phyloP scores from a whole-genome alignment of 1,140 invertebrate genomes.

The Neodiprion lecontei region DNA sequence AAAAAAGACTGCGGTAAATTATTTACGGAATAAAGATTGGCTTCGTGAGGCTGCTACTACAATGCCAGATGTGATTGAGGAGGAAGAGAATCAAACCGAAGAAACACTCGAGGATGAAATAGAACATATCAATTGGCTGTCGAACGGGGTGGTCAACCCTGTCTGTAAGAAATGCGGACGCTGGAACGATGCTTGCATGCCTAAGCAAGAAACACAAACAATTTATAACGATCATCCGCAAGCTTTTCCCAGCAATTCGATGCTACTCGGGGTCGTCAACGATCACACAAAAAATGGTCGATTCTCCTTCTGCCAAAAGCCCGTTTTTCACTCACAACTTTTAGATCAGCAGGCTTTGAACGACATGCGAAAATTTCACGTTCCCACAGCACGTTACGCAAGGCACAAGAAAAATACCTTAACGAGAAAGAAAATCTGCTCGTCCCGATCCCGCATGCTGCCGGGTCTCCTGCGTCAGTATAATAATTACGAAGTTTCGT shows the following conservation, averaged over 20 bases:
- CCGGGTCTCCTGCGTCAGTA: not conserved
- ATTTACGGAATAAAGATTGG: no score
- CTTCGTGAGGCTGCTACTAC: no score
- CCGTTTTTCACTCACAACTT: not conserved
- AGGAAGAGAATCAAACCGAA: no score
- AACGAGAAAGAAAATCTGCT: not conserved
- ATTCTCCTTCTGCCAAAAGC: not conserved
- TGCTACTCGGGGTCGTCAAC: not conserved
- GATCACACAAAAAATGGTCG: not conserved
- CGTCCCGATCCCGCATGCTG: not conserved
- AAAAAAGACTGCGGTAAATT: no score
- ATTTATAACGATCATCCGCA: not conserved
- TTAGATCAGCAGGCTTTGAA: not conserved
- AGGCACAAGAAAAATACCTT: not conserved
- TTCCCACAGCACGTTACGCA: not conserved
- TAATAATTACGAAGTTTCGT: slow-evolving; percentile 3
- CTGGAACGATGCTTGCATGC: no score
- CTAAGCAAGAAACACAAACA: not conserved
- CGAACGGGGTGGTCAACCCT: no score
- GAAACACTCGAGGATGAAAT: no score
- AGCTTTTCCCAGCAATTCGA: not conserved
- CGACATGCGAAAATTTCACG: not conserved
- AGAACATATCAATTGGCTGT: no score
- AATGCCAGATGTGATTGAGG: no score
- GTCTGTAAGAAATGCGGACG: no score